These are phyloP conservation scores for Drosophila lacertosa DNA, from an alignment of 1,140 invertebrate genomes.

Conservation along the genomic window DNA sequence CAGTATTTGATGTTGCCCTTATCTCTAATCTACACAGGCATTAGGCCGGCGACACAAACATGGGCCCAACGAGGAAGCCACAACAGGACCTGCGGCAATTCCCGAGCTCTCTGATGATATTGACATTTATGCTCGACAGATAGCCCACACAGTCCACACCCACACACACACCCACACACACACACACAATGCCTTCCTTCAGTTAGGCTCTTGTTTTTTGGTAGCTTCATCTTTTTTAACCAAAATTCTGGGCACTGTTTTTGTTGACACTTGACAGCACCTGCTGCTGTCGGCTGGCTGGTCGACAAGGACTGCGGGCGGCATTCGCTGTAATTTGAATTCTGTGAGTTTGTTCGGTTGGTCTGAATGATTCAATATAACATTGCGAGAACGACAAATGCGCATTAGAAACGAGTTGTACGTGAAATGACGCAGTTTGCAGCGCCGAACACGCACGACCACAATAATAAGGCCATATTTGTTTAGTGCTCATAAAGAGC, in stretches of 20 bases:
- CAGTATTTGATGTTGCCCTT: conserved; percentile 66
- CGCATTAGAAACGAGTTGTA: conserved; percentile 46
- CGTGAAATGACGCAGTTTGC: conserved; percentile 48
- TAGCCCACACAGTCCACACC: conserved; percentile 13
- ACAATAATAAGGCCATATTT: conserved; percentile 44
- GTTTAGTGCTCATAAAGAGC: conserved; percentile 45
- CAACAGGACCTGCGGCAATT: conserved; percentile 56
- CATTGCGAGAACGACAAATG: conserved; percentile 39
- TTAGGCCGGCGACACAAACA: conserved; percentile 69
- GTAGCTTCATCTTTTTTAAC: conserved; percentile 52
- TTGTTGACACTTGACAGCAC: conserved; percentile 75
- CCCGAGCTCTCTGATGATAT: conserved; percentile 62
- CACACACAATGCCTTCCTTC: no score
- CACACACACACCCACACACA: no score
- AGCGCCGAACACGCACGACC: conserved; percentile 41
- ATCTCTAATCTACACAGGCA: conserved; percentile 80
- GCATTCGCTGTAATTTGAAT: neutral
- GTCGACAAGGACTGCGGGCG: conserved; percentile 28
- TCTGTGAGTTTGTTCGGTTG: conserved; percentile 11
- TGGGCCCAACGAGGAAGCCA: conserved; percentile 49
- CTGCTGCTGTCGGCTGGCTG: conserved; percentile 43
- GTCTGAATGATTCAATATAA: conserved; percentile 29
- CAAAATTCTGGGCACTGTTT: conserved; percentile 40
- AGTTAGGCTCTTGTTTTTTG: conserved; percentile 12
- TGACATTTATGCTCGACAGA: conserved; percentile 77